Evolutionary conservation across 2,888 invertebrate genomes (phyloP).

Genomic region (Acanthosepion pharaonis): DNA sequence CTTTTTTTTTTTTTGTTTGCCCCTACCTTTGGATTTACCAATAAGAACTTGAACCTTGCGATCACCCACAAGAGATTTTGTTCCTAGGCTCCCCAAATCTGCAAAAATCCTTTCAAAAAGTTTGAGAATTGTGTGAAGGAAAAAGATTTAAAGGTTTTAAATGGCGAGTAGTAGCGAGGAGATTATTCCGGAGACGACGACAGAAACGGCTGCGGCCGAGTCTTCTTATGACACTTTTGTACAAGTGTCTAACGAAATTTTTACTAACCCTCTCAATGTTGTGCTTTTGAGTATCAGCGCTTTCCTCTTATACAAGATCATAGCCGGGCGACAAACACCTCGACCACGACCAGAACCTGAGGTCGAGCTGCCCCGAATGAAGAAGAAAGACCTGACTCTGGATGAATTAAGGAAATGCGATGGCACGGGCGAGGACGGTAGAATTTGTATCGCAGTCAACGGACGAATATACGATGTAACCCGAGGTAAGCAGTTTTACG

Average conservation of each 20-base stretch:
- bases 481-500: conserved; percentile 89
- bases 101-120: not conserved
- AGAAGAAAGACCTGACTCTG: conserved; percentile 89
- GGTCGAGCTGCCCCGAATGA: conserved; percentile 85
- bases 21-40: not conserved
- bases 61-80: not conserved
- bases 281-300: conserved; percentile 82
- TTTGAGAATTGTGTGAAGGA: not conserved
- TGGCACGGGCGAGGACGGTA: conserved; percentile 84
- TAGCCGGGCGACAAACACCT: conserved; percentile 73
- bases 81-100: not conserved
- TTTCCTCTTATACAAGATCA: conserved; percentile 84
- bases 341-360: conserved; percentile 72
- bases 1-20: not conserved
- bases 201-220: conserved; percentile 42
- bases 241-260: conserved; percentile 77
- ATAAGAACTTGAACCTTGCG: not conserved
- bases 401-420: conserved; percentile 90
- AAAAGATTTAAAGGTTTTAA: not conserved
- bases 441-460: conserved; percentile 93
- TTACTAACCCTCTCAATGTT: conserved; percentile 83
- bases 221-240: not conserved
- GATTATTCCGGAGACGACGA: not conserved
- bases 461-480: conserved; percentile 96
- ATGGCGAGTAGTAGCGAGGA: not conserved